Evolutionary conservation across 1,140 invertebrate species (phyloP), one percentile per base, ranked within the genome.

Genomic region (Acromyrmex echinatior): DNA sequence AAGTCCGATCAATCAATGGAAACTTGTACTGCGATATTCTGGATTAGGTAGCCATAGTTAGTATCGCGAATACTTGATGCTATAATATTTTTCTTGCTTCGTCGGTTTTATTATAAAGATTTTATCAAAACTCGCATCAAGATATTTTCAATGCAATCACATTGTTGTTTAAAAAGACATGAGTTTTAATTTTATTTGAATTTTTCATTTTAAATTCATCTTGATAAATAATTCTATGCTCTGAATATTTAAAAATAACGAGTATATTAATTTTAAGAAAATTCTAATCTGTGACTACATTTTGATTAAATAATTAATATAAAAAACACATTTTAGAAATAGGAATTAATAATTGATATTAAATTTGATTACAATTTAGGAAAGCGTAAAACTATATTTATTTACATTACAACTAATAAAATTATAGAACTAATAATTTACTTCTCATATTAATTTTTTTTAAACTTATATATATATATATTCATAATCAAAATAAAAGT

Each of bases 1-100:
- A 49, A 49, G 49, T 21, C 21, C 10, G 10, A n/a, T 89, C 74
- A 58, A 80, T 86, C 66, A 58, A 86, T 79, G 66, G 12, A 60
- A 74, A 76, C 39, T 76, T 45, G 39, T 25, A 28, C 49, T 76
- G 39, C 31, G 56, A 53, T 63, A 28, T 65, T 86, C 51, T 62
- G 35, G 16, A 79, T 68, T 51, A 25, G 16, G 0, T 35, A 70
- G 60, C 14, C 39, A 73, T 73, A 60, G 25, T 73, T 82, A 45
- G 4, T 35, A 18, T 73, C 16, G 16, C 35, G 14, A 68, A 35
- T 21, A 28, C n/a, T 35, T 31, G 9, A 45, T 45, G 2, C 2
- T 45, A 12, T 45, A 45, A 45, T 45, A 45, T 45, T 10, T 45
- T 45, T 9, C 39, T 45, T 45, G 10, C 39, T 45, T 45, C 2